Evolutionary conservation across 2,888 invertebrate species (phyloP), one percentile per base, ranked within the genome.

Genomic region (Drosophila stalkeri): DNA sequence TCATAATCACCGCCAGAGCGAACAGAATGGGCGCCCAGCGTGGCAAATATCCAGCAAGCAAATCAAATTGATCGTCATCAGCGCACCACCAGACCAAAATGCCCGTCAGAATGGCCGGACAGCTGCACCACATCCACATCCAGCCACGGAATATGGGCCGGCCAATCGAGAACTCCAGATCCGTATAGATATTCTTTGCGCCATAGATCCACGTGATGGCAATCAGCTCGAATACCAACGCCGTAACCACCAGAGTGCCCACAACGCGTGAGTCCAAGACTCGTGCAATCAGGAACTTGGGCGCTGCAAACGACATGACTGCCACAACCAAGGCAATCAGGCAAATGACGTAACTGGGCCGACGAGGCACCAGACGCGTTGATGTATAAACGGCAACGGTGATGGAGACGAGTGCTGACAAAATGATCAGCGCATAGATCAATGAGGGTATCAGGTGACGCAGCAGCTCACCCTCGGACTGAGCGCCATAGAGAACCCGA

Each of bases 11-110:
- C 5, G 84, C 87, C 67, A 93, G 57, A 0, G 91, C 91, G 35
- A 93, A 90, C 3, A 93, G 84, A 20, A 93, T 92, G 3, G 93
- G 92, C 2, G 92, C 91, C 93, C 93, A 93, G 55, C 93, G 91
- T 1, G 93, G 93, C 73, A 93, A 63, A 52, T 92, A 91, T 2
- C 74, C 82, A 7, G 90, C 80, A 9, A 92, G 62, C 12, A 93
- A 59, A 75, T 92, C 92, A 18, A 72, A 86, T 67, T 90, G 88
- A 77, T 92, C 92, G 37, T 93, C 91, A 43, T 92, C 92, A 5
- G 93, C 91, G 72, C 92, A 92, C 93, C 93, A 93, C 93, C 93
- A 93, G n/a, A 93, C 92, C 31, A 93, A 68, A 7, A 93, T 72
- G 1, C 90, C 92, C 0, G 92, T 92, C 0, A 93, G 78, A 16